Evolutionary conservation across 23 tunicate species (phyloP).

Genomic region (Corella eumyota): DNA sequence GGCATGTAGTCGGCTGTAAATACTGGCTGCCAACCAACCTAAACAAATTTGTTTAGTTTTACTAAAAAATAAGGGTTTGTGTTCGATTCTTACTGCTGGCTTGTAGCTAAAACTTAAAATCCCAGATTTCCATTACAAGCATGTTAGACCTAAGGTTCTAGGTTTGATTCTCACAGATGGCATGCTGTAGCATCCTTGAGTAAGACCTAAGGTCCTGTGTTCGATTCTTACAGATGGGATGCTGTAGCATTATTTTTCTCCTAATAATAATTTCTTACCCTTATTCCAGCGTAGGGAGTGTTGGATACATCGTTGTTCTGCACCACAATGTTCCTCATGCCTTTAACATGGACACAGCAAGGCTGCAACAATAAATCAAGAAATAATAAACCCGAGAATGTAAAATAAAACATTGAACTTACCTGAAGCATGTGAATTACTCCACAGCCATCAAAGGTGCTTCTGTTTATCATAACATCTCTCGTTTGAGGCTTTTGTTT

Average conservation of each 20-base stretch:
- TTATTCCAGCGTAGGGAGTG: slow-evolving; percentile 55
- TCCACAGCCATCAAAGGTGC: slow-evolving; percentile 42
- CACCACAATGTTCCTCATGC: slow-evolving; percentile 24
- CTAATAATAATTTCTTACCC: slow-evolving; percentile 28
- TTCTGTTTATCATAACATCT: slow-evolving; percentile 5
- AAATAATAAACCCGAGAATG: no score
- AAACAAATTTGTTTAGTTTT: no score
- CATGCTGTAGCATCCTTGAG: no score
- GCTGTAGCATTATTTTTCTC: no score
- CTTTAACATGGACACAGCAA: slow-evolving; percentile 42
- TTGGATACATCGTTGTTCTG: slow-evolving; percentile 17
- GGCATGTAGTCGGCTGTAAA: slow-evolving; percentile 15
- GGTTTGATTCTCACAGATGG: no score
- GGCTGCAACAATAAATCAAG: slow-evolving; percentile 22
- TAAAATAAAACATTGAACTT: not conserved
- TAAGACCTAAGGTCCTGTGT: no score
- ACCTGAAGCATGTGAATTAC: slow-evolving; percentile 37
- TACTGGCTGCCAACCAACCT: slow-evolving; percentile 62
- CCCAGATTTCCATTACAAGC: no score
- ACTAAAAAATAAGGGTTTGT: no score
- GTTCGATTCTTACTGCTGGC: no score
- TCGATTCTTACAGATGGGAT: no score
- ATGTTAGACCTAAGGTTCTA: no score
- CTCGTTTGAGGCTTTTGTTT: not conserved
- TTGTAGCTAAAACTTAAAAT: no score